Percentiles rank a stretch among this genome's conserved stretches.
Conservation (phyloP, 92 coral and sea anemone species). For the Galaxea fascicularis region DNA sequence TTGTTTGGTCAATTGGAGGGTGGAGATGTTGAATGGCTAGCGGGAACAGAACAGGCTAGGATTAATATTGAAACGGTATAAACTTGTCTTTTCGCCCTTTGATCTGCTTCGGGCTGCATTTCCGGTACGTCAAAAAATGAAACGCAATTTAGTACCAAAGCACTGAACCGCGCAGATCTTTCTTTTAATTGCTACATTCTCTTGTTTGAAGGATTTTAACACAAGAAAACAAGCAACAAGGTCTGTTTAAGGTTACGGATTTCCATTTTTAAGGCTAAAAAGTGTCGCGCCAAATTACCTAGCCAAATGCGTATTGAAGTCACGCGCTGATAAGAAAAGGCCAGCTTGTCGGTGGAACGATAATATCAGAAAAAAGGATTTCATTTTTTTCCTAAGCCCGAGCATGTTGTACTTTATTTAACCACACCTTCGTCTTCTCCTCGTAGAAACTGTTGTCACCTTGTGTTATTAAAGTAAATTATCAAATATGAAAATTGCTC, state of each 20-base stretch:
- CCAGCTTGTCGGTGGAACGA: neutral
- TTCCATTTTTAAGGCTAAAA: neutral
- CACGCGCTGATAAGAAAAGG: neutral
- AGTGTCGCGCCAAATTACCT: neutral
- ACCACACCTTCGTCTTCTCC: neutral
- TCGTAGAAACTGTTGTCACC: neutral
- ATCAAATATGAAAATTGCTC: conserved; percentile 27
- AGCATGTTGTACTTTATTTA: neutral
- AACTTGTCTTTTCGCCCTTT: conserved; percentile 32
- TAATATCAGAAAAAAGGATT: conserved; percentile 23
- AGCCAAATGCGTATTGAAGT: conserved; percentile 2
- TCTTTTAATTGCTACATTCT: conserved; percentile 37
- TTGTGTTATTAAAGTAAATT: conserved; percentile 13
- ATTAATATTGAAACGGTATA: conserved; percentile 53
- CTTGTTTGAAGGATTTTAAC: conserved; percentile 17
- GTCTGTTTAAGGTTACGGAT: neutral
- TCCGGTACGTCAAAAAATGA: conserved; percentile 61
- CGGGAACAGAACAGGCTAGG: conserved; percentile 46
- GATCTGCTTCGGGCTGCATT: conserved; percentile 66
- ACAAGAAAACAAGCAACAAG: neutral
- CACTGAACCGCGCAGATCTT: neutral
- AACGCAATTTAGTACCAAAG: conserved; percentile 6
- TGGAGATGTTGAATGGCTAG: conserved; percentile 84
- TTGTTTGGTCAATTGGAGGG: conserved; percentile 93
- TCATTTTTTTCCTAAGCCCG: neutral